phyloP scores from a whole-genome alignment of 2,888 invertebrate species.

The Chloroclystis v-ata region DNA sequence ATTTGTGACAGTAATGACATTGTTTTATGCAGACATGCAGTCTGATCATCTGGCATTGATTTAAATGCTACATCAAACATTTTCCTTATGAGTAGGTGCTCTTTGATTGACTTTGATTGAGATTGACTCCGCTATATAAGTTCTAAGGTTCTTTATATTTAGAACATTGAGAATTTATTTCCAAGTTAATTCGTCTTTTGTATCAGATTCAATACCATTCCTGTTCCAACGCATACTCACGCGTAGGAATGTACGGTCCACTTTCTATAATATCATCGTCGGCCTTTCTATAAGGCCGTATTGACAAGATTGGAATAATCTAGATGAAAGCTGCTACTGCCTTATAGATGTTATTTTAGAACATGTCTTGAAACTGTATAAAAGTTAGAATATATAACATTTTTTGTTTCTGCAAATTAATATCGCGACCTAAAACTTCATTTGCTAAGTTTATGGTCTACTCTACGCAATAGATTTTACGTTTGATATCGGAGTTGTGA shows the following conservation, averaged over 20 bases:
- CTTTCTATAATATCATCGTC: constrained; percentile 13
- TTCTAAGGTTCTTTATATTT: constrained; percentile 19
- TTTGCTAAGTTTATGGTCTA: constrained; percentile 9
- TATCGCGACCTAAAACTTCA: background rate
- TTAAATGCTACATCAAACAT: background rate
- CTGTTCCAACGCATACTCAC: constrained; percentile 15
- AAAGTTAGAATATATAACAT: no score
- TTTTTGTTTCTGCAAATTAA: no score
- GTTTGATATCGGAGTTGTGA: constrained; percentile 36
- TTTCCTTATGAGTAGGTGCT: no score
- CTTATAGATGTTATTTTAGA: background rate
- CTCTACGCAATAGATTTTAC: constrained; percentile 23
- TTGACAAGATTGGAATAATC: constrained; percentile 4
- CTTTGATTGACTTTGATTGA: no score
- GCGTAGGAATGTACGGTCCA: constrained; percentile 15
- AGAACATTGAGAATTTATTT: constrained; percentile 7
- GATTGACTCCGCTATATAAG: no score
- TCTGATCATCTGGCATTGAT: constrained; percentile 22
- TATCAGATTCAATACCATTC: constrained; percentile 19
- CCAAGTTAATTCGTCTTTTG: constrained; percentile 3
- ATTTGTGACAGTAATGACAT: constrained; percentile 24
- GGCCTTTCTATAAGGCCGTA: no score
- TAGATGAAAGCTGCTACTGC: background rate
- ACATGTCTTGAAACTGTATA: no score
- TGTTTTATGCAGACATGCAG: constrained; percentile 35